phyloP scores from a whole-genome alignment of 2,797 vertebrate species.

The Lateolabrax maculatus region DNA sequence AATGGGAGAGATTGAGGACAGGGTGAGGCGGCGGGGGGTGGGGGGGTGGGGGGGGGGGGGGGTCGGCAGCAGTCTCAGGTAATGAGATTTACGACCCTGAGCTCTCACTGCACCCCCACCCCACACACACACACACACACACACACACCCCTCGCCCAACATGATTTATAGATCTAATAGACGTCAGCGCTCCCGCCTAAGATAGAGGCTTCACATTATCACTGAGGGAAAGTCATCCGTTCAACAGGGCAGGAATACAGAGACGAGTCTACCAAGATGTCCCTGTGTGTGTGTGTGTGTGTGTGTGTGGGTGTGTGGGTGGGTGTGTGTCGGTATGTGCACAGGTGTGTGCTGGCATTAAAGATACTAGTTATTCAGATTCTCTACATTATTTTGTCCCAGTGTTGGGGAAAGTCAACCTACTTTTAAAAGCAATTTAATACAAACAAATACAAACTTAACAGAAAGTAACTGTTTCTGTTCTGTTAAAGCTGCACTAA shows the following conservation, averaged over 20 bases:
- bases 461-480: not conserved
- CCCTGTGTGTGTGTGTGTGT: not conserved
- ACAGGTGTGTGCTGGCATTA: not conserved
- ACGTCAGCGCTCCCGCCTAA: constrained; percentile 70
- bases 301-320: constrained; percentile 9
- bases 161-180: constrained; percentile 86
- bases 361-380: not conserved
- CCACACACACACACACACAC: not conserved
- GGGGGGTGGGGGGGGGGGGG: too few relatives aligned
- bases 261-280: constrained; percentile 54
- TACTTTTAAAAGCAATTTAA: not conserved
- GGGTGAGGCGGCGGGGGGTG: constrained; percentile 68
- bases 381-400: not conserved
- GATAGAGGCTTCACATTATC: constrained; percentile 78
- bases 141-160: constrained; percentile 66
- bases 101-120: constrained; percentile 57
- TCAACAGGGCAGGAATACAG: constrained; percentile 66
- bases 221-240: constrained; percentile 73
- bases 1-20: constrained; percentile 84
- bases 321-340: not conserved
- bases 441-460: not conserved
- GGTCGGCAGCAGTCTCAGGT: constrained; percentile 77
- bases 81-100: constrained; percentile 87
- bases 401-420: not conserved
- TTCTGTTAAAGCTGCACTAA: not conserved